phyloP scores from a whole-genome alignment of 2,797 vertebrate species.

The Halcyon leucocephala region DNA sequence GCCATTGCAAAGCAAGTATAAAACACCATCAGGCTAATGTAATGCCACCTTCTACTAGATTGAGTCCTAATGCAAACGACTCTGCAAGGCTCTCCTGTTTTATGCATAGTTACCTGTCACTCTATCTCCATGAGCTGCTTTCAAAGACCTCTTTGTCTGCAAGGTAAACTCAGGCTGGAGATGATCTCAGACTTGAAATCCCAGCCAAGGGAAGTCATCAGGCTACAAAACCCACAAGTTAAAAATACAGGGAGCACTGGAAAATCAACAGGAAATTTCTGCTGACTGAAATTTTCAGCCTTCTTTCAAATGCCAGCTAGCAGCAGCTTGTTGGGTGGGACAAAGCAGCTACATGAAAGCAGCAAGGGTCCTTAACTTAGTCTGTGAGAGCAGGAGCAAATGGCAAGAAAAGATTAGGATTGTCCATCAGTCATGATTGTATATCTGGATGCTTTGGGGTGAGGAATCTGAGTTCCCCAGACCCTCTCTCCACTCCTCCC shows the following conservation, averaged over 20 bases:
- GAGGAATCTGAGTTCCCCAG: neutral
- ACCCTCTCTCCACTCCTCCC: neutral
- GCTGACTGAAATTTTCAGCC: constrained; percentile 47
- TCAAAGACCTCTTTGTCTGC: constrained; percentile 71
- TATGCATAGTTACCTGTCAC: neutral
- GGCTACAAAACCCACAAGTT: constrained; percentile 50
- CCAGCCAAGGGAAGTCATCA: constrained; percentile 60
- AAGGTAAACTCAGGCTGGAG: constrained; percentile 63
- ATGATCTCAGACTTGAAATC: constrained; percentile 50
- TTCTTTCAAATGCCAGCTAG: constrained; percentile 13
- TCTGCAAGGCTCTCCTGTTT: neutral
- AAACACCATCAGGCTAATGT: neutral
- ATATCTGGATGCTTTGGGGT: neutral
- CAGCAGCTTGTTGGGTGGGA: neutral
- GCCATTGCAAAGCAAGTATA: neutral
- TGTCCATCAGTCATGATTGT: neutral
- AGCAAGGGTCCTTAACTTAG: neutral
- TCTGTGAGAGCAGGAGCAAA: neutral
- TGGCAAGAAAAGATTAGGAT: neutral
- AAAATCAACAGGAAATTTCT: constrained; percentile 71
- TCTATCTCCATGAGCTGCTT: constrained; percentile 4
- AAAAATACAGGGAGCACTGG: constrained; percentile 61
- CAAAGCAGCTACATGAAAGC: neutral
- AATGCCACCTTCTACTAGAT: neutral
- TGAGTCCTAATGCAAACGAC: too few species aligned